phyloP scores from a whole-genome alignment of 2,888 invertebrate species.

The Quadroppia sp. region DNA sequence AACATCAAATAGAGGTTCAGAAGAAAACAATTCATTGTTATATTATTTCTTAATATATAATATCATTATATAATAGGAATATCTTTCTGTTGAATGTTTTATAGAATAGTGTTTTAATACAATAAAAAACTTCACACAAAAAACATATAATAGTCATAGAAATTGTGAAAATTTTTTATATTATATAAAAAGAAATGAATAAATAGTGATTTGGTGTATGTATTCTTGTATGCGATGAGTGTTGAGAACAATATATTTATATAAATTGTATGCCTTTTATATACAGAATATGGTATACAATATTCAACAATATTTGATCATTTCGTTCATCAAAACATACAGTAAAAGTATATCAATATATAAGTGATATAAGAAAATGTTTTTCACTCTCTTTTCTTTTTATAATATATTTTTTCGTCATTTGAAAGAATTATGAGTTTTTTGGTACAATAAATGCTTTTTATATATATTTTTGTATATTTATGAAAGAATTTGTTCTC shows the following conservation, averaged over 20 bases:
- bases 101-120: not conserved
- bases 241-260: not conserved
- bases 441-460: not conserved
- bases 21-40: not conserved
- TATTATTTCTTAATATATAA: not conserved
- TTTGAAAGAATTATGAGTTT: not conserved
- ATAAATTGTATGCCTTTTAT: not conserved
- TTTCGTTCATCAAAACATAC: too few relatives aligned
- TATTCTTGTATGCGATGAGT: not conserved
- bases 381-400: not conserved
- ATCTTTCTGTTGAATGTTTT: not conserved
- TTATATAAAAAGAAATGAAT: not conserved
- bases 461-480: not conserved
- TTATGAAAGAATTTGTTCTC: not conserved
- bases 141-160: not conserved
- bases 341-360: too few relatives aligned
- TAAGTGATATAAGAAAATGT: not conserved
- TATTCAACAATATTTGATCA: constrained; percentile 4
- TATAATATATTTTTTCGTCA: not conserved
- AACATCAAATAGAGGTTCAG: not conserved
- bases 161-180: constrained; percentile 3
- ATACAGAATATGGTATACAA: not conserved
- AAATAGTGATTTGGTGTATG: not conserved
- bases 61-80: not conserved
- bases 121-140: constrained; percentile 3